These are phyloP conservation scores for Antechinus flavipes DNA, from an alignment of 2,113 vertebrate species.

Conservation along the genomic window DNA sequence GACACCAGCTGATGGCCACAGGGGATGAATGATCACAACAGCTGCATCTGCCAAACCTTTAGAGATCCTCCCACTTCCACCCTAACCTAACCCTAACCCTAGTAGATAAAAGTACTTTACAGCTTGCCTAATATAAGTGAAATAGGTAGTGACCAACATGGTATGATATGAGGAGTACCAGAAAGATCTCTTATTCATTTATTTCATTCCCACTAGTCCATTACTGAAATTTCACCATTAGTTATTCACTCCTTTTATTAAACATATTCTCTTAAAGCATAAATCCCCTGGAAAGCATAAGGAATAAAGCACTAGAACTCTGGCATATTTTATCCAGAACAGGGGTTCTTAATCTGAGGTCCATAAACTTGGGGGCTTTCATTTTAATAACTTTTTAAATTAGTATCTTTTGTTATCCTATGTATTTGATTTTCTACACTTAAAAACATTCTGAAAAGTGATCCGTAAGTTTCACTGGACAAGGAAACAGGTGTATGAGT, in stretches of 20 bases:
- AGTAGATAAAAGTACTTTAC: background rate
- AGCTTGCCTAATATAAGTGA: background rate
- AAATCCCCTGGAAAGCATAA: background rate
- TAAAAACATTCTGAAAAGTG: background rate
- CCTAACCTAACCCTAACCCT: background rate
- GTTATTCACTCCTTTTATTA: background rate
- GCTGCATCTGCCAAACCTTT: background rate
- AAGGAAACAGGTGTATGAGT: background rate
- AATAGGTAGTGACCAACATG: background rate
- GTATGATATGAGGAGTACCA: background rate
- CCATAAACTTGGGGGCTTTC: background rate
- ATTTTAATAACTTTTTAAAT: background rate
- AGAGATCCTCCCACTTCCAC: background rate
- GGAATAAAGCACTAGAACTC: background rate
- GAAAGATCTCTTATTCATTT: background rate
- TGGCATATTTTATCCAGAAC: background rate
- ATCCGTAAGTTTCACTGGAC: background rate
- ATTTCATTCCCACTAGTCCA: background rate
- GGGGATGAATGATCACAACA: background rate
- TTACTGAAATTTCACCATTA: background rate
- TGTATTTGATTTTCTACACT: background rate
- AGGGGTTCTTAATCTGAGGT: background rate
- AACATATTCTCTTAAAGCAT: background rate
- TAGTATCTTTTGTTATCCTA: background rate
- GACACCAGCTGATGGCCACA: slow-evolving; percentile 1